A percentile compares a stretch with the other conserved stretches of the same genome.
phyloP scores from a whole-genome alignment of 2,888 invertebrate species.

The Glomeris marginata region DNA sequence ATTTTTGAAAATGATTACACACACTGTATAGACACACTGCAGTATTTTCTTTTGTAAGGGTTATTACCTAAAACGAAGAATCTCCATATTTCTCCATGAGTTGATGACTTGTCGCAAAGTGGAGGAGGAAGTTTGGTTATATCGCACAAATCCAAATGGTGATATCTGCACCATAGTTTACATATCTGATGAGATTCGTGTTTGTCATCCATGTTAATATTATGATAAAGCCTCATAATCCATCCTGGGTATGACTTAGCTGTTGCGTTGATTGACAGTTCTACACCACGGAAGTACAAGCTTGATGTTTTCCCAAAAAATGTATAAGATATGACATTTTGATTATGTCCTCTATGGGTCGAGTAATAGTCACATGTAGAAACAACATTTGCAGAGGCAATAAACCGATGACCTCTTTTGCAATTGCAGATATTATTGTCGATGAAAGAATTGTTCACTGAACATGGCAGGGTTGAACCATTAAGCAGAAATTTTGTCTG shows the following conservation, averaged over 20 bases:
- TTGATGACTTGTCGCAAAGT: background rate
- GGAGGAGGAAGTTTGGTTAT: conserved; percentile 4
- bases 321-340: background rate
- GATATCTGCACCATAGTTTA: conserved; percentile 5
- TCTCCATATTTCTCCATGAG: conserved; percentile 4
- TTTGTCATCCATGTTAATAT: background rate
- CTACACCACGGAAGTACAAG: background rate
- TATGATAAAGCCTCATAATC: conserved; percentile 8
- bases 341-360: background rate
- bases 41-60: background rate
- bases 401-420: too few relatives aligned
- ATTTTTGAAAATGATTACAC: background rate
- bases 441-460: too few relatives aligned
- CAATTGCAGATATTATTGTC: too few relatives aligned
- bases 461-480: too few relatives aligned
- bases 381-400: too few relatives aligned
- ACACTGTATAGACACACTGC: background rate
- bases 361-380: background rate
- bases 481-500: too few relatives aligned
- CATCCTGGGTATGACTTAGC: conserved; percentile 4
- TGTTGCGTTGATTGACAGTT: background rate
- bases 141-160: conserved; percentile 7
- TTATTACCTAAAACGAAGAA: conserved; percentile 7
- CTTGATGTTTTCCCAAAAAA: background rate
- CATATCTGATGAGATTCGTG: background rate